Conservation (phyloP, 2,888 invertebrate genomes). For the Scelioninae gen. 1 region DNA sequence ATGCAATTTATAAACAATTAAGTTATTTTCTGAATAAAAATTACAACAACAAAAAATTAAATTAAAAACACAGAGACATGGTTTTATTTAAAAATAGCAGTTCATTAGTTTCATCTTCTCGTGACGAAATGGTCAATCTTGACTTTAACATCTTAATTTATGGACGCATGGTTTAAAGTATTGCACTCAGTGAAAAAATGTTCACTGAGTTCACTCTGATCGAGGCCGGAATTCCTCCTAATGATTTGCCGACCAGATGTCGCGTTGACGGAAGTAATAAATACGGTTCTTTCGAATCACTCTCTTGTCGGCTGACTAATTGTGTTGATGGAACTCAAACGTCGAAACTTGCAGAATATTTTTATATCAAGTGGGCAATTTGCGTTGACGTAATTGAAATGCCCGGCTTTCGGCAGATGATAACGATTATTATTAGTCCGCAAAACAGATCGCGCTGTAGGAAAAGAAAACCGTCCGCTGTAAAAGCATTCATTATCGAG, state of each 20-base stretch:
- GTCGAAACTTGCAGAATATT: conserved; percentile 27
- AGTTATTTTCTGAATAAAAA: too few relatives aligned
- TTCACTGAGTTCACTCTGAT: conserved; percentile 1
- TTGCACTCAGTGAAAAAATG: conserved; percentile 6
- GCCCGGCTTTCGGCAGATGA: conserved; percentile 6
- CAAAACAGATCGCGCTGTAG: too few relatives aligned
- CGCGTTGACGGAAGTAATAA: conserved; percentile 48
- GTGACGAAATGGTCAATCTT: conserved; percentile 22
- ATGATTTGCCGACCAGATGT: conserved; percentile 60
- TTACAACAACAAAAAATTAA: too few relatives aligned
- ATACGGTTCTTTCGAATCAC: conserved; percentile 34
- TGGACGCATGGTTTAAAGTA: conserved; percentile 23
- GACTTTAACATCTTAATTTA: conserved; percentile 47
- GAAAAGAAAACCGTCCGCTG: too few relatives aligned
- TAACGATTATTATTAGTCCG: conserved; percentile 14
- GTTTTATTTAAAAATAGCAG: conserved; percentile 24
- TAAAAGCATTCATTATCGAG: background rate
- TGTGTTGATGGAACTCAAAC: conserved; percentile 31
- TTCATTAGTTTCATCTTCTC: conserved; percentile 25
- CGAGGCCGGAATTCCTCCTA: conserved; percentile 39
- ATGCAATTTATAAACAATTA: too few relatives aligned
- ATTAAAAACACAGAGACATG: too few relatives aligned
- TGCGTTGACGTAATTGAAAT: conserved; percentile 26
- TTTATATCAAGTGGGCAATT: conserved; percentile 1
- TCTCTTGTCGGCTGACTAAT: conserved; percentile 40